phyloP scores from a whole-genome alignment of 2,888 invertebrate genomes.

The Nasonovia ribisnigri region DNA sequence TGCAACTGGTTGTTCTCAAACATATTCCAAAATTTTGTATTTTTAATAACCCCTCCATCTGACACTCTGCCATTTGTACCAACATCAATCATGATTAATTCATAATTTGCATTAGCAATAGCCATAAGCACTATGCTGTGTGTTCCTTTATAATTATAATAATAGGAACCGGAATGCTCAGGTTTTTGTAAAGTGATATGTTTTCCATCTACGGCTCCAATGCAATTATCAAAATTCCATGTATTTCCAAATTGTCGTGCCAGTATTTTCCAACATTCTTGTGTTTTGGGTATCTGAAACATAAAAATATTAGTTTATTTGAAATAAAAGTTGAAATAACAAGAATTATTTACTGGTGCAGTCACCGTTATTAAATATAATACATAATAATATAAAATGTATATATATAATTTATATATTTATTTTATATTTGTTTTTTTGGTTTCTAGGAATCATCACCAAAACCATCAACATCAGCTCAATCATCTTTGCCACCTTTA shows the following conservation, averaged over 20 bases:
- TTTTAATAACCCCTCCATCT: slow-evolving; percentile 65
- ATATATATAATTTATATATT: no score
- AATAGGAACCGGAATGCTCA: slow-evolving; percentile 67
- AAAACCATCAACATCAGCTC: neutral
- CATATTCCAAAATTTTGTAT: slow-evolving; percentile 50
- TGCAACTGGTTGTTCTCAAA: slow-evolving; percentile 50
- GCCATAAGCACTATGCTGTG: slow-evolving; percentile 69
- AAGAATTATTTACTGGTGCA: no score
- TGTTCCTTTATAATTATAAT: slow-evolving; percentile 69
- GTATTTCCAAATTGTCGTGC: slow-evolving; percentile 62
- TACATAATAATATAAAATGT: no score
- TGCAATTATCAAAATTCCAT: slow-evolving; percentile 64
- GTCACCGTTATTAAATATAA: no score
- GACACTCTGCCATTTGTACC: slow-evolving; percentile 65
- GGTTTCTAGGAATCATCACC: slow-evolving; percentile 31
- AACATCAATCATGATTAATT: slow-evolving; percentile 66
- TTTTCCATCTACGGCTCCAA: no score
- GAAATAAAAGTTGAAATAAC: no score
- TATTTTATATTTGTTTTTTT: neutral
- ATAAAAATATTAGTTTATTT: slow-evolving; percentile 17
- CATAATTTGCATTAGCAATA: slow-evolving; percentile 68
- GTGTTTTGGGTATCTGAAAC: slow-evolving; percentile 61
- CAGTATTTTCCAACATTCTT: slow-evolving; percentile 54
- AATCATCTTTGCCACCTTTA: no score
- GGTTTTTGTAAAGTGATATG: slow-evolving; percentile 67